Base-by-base conservation (phyloP, 2,113 vertebrate species). In the Seriola rivoliana region DNA sequence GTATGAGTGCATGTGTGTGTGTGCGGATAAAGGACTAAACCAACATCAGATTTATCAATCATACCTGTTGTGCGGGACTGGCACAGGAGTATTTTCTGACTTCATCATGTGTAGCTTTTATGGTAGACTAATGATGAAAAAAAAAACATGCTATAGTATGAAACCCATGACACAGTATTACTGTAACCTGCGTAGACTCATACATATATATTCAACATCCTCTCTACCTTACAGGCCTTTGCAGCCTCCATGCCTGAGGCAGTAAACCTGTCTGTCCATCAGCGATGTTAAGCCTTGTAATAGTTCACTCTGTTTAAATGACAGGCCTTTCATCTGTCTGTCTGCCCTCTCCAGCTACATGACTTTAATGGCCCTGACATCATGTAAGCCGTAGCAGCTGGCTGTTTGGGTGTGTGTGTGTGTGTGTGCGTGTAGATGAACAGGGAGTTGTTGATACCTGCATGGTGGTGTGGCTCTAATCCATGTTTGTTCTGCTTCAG, bases 401-500 rank as follows among this genome's bases (percentile, higher is more conserved):
- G 84, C 70, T 84, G 86, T 76, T 60, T 60, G 77, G 79, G 52
- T 58, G 38, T 68, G 72, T 76, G n/a, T 65, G 68, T 69, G 69
- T 65, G 76, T 65, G 66, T 69, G 78, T 76, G 73, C 58, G 75
- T 21, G 57, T 34, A 65, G 68, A 67, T 59, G 86, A 81, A 78
- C 71, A 7, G 81, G 88, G 88, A 92, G 87, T 71, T 92, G 93
- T 94, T 85, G 86, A 78, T 94, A 93, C 93, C 93, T 93, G 93
- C 88, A 93, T 91, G 86, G 82, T 89, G 89, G 91, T 89, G 86
- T 86, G 36, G 87, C 89, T 92, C 86, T 94, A 94, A 93, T 93
- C 91, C 91, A 81, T 93, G 92, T 94, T 94, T 93, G 93, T 93
- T 94, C 90, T 93, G 92, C 93, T 90, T 88, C 89, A 91, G 90